Conservation (phyloP, 2,797 vertebrate species). For the Dryobates pubescens region DNA sequence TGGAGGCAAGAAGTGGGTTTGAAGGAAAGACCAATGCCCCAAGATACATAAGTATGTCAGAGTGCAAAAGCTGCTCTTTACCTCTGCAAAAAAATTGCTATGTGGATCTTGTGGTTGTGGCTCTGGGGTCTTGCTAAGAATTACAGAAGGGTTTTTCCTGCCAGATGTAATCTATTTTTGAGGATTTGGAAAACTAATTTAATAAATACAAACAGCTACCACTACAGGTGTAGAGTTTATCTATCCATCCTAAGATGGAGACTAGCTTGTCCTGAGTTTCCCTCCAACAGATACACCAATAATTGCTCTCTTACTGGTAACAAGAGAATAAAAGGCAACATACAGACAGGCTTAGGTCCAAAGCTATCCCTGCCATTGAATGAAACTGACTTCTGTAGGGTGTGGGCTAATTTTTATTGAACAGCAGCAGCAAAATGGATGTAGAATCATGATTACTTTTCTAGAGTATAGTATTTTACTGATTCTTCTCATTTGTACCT, state of each 20-base stretch:
- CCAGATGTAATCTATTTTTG: not conserved
- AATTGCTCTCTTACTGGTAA: not conserved
- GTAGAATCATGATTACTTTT: not conserved
- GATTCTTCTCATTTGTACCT: not conserved
- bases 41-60: fast-evolving
- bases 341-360: not conserved
- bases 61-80: not conserved
- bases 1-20: not conserved
- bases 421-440: not conserved
- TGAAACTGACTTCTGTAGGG: not conserved
- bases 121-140: not conserved
- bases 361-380: not conserved
- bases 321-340: not conserved
- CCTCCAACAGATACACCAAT: not conserved
- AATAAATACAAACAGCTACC: not conserved
- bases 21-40: not conserved
- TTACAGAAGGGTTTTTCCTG: not conserved
- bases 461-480: not conserved
- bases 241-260: not conserved
- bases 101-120: not conserved
- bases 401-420: not conserved
- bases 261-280: not conserved
- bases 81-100: not conserved
- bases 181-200: not conserved
- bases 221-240: not conserved